Percentiles rank a stretch among this genome's conserved stretches.
Evolutionary conservation across 2,113 vertebrate genomes (phyloP).

Genomic region (Aegypius monachus): DNA sequence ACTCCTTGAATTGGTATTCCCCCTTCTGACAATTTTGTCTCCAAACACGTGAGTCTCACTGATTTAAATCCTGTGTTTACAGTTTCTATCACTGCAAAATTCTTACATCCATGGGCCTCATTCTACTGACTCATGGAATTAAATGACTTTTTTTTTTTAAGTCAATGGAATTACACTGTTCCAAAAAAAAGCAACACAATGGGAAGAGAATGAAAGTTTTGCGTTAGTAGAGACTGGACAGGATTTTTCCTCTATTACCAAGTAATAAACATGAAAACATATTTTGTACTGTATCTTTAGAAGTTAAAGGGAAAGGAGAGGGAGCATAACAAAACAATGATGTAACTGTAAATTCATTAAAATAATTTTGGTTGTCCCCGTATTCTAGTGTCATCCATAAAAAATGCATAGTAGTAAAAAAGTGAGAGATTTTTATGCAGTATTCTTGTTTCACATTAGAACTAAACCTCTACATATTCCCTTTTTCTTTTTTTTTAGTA

Average conservation of each 20-base stretch:
- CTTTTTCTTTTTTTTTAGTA: neutral
- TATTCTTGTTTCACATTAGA: neutral
- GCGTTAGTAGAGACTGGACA: constrained; percentile 4
- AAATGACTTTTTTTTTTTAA: neutral
- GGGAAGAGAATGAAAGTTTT: neutral
- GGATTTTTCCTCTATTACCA: constrained; percentile 64
- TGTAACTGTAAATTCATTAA: constrained; percentile 23
- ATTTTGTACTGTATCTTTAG: constrained; percentile 27
- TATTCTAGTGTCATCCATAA: neutral
- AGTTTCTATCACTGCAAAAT: constrained; percentile 38
- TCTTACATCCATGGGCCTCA: neutral
- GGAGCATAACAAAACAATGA: neutral
- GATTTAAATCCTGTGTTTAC: constrained; percentile 21
- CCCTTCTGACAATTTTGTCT: constrained; percentile 1
- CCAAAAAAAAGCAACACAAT: neutral
- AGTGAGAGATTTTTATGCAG: neutral
- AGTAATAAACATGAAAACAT: constrained; percentile 32
- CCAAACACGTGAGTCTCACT: neutral
- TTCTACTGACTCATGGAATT: neutral
- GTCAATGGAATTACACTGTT: neutral
- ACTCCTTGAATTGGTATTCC: neutral
- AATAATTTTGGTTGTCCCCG: neutral
- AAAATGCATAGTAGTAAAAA: neutral
- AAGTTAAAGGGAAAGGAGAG: neutral
- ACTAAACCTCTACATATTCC: neutral